A percentile compares a stretch with the other conserved stretches of the same genome.
Conservation (phyloP, 2,797 vertebrate genomes). For the Myotis planiceps region DNA sequence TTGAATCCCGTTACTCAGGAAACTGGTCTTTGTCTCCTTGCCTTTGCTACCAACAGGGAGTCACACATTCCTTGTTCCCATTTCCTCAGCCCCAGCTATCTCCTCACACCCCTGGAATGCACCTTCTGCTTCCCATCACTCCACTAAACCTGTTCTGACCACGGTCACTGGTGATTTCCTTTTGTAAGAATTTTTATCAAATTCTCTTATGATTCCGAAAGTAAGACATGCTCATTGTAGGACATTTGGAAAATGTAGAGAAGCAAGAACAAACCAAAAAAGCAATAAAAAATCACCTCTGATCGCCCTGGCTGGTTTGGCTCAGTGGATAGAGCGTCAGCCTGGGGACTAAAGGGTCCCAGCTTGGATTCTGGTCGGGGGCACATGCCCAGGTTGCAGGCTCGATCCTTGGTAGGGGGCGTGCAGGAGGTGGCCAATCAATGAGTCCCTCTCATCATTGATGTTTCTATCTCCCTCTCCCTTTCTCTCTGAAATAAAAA, state of each 20-base stretch:
- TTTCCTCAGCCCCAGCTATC: not conserved
- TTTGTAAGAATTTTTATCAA: not conserved
- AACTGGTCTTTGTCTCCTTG: not conserved
- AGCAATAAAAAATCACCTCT: not conserved
- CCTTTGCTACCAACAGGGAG: conserved; percentile 8
- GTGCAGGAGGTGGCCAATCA: too few species aligned
- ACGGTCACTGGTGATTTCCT: not conserved
- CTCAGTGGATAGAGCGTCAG: too few species aligned
- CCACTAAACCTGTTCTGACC: not conserved
- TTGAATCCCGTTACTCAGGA: not conserved
- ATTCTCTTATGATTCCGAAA: conserved; percentile 28
- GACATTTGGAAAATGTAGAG: not conserved
- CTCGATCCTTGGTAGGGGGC: too few species aligned
- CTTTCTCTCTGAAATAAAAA: too few species aligned
- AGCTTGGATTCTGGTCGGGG: too few species aligned
- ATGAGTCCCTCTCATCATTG: too few species aligned
- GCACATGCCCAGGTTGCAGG: too few species aligned
- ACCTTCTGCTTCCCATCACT: not conserved
- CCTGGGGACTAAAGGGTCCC: too few species aligned
- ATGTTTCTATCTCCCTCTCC: too few species aligned
- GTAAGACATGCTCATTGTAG: not conserved
- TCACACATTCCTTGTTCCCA: not conserved
- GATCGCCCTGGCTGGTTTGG: too few species aligned
- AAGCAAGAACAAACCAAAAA: conserved; percentile 35
- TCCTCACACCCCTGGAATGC: not conserved